Base-by-base conservation (phyloP, 2,888 invertebrate species). In the Agonopterix arenella region DNA sequence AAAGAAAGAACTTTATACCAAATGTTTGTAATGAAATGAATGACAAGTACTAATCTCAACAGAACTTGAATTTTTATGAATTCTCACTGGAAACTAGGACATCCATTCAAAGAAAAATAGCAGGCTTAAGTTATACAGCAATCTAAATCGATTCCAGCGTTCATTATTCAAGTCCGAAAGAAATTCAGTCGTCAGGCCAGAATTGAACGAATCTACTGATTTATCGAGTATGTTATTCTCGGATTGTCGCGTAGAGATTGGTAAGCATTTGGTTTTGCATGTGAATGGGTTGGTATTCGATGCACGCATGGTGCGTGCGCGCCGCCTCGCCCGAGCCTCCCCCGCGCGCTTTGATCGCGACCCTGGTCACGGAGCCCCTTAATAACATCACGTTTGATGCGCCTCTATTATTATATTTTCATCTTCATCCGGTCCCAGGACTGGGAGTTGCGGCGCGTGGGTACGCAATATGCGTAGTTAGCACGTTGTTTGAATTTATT, bases 361-460 rank as follows among this genome's bases (percentile, higher is more conserved):
- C 70, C 59, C 88, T 67, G 73, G 84, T 84, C 88, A 89, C 89
- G 88, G 76, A 78, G 72, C 67, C 74, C 75, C 76, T 81, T 89
- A 88, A 89, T 89, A 89, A 89, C 86, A 81, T 89, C 89, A 89
- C 89, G 89, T 89, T 88, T 89, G 86, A 89, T 89, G 84, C 80
- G 81, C 82, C 85, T 85, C 88, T 84, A 88, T 88, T 89, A 88
- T 86, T 89, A 86, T 88, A 86, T 88, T 89, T 84, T 85, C 84
- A 83, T 85, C 84, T 84, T 74, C 83, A 73, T 75, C 61, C 67
- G 74, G 84, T 83, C 86, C 84, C 86, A 78, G 62, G 77, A 76
- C 84, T 76, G 80, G 74, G 76, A 76, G 69, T 70, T 72, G 74
- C 54, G 76, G 64, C 70, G 72, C 67, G 67, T 61, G 62, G 11